Evolutionary conservation across 2,113 vertebrate genomes (phyloP).

Genomic region (Arenaria interpres): DNA sequence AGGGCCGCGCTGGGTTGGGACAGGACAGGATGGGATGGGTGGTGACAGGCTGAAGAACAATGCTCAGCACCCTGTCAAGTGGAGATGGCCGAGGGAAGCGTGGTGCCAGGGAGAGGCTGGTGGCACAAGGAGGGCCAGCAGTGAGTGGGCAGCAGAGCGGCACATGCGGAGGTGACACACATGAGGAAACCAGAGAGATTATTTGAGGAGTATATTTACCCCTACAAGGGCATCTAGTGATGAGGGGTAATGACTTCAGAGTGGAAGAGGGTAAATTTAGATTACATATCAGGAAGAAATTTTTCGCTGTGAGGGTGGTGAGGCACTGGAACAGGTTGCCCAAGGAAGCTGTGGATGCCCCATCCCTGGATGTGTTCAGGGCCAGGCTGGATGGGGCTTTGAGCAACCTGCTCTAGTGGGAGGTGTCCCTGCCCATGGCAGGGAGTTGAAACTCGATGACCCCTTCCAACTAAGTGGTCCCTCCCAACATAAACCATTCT

Average conservation of each 20-base stretch:
- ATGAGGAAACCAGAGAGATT: background rate
- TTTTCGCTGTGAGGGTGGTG: background rate
- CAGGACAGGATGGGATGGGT: rapidly evolving
- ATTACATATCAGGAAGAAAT: background rate
- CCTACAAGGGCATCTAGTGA: background rate
- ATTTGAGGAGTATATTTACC: background rate
- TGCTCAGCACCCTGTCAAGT: rapidly evolving
- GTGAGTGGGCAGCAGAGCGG: background rate
- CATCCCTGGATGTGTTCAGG: background rate
- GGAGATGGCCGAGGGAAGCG: rapidly evolving
- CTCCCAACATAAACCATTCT: background rate
- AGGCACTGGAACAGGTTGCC: background rate
- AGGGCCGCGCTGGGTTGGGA: too few species aligned
- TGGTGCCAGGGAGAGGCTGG: rapidly evolving
- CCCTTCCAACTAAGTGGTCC: too few species aligned
- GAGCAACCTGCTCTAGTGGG: background rate
- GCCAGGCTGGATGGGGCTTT: background rate
- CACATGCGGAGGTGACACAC: background rate
- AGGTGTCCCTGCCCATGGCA: background rate
- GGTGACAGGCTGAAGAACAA: background rate
- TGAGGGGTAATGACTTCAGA: background rate
- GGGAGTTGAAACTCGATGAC: background rate
- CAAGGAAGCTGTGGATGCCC: background rate
- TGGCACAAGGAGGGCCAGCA: background rate
- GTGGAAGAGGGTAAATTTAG: background rate